Conservation (phyloP, 1,140 invertebrate genomes). For the Calliopsis andreniformis region DNA sequence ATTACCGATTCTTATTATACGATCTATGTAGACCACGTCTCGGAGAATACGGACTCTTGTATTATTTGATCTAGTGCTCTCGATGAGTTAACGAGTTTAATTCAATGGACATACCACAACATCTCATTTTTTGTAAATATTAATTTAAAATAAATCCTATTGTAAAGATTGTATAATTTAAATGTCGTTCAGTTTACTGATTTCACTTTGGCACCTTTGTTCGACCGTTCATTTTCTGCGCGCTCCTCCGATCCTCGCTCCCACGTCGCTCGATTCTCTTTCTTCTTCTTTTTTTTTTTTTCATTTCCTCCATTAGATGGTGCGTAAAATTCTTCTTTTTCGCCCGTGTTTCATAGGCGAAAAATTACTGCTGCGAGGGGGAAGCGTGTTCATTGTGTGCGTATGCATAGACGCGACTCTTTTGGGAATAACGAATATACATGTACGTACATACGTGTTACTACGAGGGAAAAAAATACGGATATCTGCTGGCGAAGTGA, state of each 20-base stretch:
- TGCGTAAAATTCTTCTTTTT: too few species aligned
- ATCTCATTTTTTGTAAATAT: conserved; percentile 77
- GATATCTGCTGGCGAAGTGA: background rate
- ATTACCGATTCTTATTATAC: conserved; percentile 60
- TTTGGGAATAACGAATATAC: conserved; percentile 1
- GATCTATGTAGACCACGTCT: conserved; percentile 53
- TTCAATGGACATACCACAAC: conserved; percentile 64
- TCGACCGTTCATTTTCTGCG: conserved; percentile 6
- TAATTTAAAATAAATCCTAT: conserved; percentile 76
- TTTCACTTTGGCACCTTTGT: background rate
- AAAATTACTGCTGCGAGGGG: too few species aligned
- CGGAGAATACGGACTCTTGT: conserved; percentile 50
- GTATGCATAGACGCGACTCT: background rate
- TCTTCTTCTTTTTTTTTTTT: background rate
- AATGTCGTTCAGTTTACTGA: conserved; percentile 42
- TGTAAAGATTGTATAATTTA: conserved; percentile 75
- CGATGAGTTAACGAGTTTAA: conserved; percentile 61
- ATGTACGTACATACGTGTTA: too few species aligned
- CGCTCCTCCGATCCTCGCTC: background rate
- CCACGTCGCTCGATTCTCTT: background rate
- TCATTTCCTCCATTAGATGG: background rate
- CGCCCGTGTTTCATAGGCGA: too few species aligned
- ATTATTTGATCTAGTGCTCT: conserved; percentile 68
- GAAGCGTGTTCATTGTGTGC: too few species aligned
- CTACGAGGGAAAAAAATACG: background rate